Evolutionary conservation across 2,797 vertebrate genomes (phyloP).

Genomic region (Echeneis naucrates): DNA sequence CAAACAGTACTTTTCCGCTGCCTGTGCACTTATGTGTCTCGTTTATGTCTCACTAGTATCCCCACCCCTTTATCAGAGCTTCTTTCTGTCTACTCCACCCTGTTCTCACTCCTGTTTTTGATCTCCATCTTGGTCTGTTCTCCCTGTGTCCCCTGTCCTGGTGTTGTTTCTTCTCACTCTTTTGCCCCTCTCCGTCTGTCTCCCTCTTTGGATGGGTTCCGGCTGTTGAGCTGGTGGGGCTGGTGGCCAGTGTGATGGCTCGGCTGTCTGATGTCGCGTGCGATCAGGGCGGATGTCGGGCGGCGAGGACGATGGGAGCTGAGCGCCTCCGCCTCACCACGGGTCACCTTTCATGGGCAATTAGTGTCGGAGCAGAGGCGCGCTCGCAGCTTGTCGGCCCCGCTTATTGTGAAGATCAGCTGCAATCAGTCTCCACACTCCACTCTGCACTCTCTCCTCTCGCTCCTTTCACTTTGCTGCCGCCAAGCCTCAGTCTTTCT

Average conservation of each 20-base stretch:
- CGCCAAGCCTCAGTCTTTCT: slow-evolving; percentile 69
- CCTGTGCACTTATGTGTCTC: slow-evolving; percentile 15
- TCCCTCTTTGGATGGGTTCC: slow-evolving; percentile 72
- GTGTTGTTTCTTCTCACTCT: slow-evolving; percentile 44
- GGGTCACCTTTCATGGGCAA: slow-evolving; percentile 99
- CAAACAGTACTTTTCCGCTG: slow-evolving; percentile 13
- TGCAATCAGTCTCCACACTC: slow-evolving; percentile 84
- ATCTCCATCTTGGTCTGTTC: slow-evolving; percentile 64
- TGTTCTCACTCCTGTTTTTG: slow-evolving; percentile 38
- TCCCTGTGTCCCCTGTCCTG: slow-evolving; percentile 37
- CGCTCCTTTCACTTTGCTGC: slow-evolving; percentile 60
- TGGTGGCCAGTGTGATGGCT: slow-evolving; percentile 88
- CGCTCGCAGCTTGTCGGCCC: slow-evolving; percentile 94
- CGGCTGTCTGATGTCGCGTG: slow-evolving; percentile 95
- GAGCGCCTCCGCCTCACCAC: slow-evolving; percentile 93
- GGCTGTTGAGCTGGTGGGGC: slow-evolving; percentile 78
- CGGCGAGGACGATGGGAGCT: slow-evolving; percentile 91
- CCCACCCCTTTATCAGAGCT: slow-evolving; percentile 19
- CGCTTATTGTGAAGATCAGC: slow-evolving; percentile 94
- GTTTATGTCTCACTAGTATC: not conserved
- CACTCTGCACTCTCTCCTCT: slow-evolving; percentile 71
- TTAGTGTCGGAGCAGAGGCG: slow-evolving; percentile 97
- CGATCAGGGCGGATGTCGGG: slow-evolving; percentile 85
- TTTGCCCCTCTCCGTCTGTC: slow-evolving; percentile 37
- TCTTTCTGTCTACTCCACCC: slow-evolving; percentile 40